Evolutionary conservation across 2,797 vertebrate genomes (phyloP).

Genomic region (Helarctos malayanus): DNA sequence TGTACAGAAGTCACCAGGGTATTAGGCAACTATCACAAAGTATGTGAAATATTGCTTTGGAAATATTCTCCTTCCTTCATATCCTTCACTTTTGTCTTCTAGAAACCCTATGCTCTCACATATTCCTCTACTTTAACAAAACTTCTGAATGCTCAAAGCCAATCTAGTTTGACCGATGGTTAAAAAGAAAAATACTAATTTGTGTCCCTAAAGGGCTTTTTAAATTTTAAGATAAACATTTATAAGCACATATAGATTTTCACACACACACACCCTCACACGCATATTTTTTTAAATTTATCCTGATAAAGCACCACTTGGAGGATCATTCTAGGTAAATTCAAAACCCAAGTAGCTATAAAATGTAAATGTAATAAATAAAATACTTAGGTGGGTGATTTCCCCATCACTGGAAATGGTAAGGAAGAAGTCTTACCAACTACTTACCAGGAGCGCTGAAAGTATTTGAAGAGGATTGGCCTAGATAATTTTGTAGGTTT

Average conservation of each 20-base stretch:
- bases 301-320: neutral
- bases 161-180: neutral
- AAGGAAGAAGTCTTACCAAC: neutral
- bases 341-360: neutral
- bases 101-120: neutral
- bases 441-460: neutral
- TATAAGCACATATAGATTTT: neutral
- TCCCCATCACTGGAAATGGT: neutral
- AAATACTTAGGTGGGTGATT: neutral
- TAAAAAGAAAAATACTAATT: neutral
- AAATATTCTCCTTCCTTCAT: neutral
- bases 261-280: neutral
- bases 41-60: neutral
- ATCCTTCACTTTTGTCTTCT: neutral
- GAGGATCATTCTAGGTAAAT: neutral
- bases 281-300: neutral
- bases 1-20: neutral
- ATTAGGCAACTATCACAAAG: neutral
- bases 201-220: neutral
- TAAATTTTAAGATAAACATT: neutral
- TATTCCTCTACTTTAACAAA: neutral
- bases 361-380: neutral
- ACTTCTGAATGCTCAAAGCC: neutral
- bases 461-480: neutral
- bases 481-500: neutral